These are phyloP conservation scores for Danionella cerebrum DNA, from an alignment of 2,113 vertebrate genomes.

Conservation along the genomic window DNA sequence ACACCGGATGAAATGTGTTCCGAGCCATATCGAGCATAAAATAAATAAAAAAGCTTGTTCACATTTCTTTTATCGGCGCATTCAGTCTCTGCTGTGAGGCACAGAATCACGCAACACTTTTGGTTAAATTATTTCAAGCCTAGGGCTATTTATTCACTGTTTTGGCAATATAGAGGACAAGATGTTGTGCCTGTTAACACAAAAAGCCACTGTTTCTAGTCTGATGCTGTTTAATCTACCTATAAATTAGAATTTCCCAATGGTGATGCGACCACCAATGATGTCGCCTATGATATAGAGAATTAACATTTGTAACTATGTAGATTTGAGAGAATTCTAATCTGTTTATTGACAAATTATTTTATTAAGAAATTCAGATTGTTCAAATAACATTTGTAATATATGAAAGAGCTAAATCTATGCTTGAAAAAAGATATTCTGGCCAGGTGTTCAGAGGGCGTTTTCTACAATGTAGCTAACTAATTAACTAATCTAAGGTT, in stretches of 20 bases:
- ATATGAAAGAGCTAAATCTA: slow-evolving; percentile 66
- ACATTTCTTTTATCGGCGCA: slow-evolving; percentile 34
- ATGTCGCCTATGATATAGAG: slow-evolving; percentile 53
- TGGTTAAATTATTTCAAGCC: slow-evolving; percentile 55
- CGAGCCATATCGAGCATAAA: slow-evolving; percentile 67
- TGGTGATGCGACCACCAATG: slow-evolving; percentile 53
- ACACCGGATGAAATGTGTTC: slow-evolving; percentile 56
- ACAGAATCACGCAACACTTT: slow-evolving; percentile 45
- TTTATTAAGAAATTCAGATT: slow-evolving; percentile 65
- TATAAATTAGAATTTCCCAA: slow-evolving; percentile 54
- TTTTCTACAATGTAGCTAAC: slow-evolving; percentile 9
- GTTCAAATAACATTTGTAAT: slow-evolving; percentile 62
- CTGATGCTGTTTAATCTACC: slow-evolving; percentile 55
- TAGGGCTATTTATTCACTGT: slow-evolving; percentile 60
- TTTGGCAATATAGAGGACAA: slow-evolving; percentile 63
- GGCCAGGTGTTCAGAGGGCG: neutral
- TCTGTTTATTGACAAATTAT: slow-evolving; percentile 67
- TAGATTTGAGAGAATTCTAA: slow-evolving; percentile 67
- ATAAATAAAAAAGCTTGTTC: slow-evolving; percentile 28
- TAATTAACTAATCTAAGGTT: slow-evolving; percentile 52
- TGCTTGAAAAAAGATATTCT: slow-evolving; percentile 20
- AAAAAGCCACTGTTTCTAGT: slow-evolving; percentile 48
- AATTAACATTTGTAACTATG: slow-evolving; percentile 63
- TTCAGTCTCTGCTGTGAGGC: slow-evolving; percentile 17
- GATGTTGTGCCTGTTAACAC: slow-evolving; percentile 65